phyloP scores from a whole-genome alignment of 2,113 vertebrate species.

The Pedionomus torquatus region DNA sequence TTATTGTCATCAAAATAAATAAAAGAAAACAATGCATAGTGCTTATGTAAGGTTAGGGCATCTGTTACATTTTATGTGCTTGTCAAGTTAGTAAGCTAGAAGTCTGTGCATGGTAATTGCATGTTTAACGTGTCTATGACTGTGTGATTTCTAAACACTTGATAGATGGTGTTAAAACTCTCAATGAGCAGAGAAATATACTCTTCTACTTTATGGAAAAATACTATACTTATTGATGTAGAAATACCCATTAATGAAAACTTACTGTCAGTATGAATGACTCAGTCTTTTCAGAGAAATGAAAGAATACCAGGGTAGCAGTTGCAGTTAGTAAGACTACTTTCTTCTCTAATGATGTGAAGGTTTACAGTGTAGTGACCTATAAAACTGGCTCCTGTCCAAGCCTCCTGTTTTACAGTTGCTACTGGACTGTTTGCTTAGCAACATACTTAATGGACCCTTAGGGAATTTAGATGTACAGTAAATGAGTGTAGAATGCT shows the following conservation, averaged over 20 bases:
- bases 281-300: background rate
- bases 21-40: background rate
- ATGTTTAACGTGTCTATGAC: background rate
- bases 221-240: background rate
- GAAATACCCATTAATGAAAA: background rate
- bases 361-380: slow-evolving; percentile 64
- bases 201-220: background rate
- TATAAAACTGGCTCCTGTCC: slow-evolving; percentile 55
- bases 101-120: background rate
- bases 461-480: slow-evolving; percentile 41
- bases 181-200: background rate
- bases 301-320: background rate
- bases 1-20: background rate
- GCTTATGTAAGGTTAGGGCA: background rate
- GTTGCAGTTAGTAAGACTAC: background rate
- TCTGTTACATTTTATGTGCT: background rate
- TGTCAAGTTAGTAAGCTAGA: background rate
- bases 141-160: background rate
- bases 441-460: slow-evolving; percentile 65
- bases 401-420: slow-evolving; percentile 47
- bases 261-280: background rate
- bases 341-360: slow-evolving; percentile 53
- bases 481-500: slow-evolving; percentile 59
- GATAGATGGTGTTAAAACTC: background rate
- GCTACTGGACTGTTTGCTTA: slow-evolving; percentile 61